Conservation (phyloP, 2,888 invertebrate genomes). For the Trichogramma evanescens region DNA sequence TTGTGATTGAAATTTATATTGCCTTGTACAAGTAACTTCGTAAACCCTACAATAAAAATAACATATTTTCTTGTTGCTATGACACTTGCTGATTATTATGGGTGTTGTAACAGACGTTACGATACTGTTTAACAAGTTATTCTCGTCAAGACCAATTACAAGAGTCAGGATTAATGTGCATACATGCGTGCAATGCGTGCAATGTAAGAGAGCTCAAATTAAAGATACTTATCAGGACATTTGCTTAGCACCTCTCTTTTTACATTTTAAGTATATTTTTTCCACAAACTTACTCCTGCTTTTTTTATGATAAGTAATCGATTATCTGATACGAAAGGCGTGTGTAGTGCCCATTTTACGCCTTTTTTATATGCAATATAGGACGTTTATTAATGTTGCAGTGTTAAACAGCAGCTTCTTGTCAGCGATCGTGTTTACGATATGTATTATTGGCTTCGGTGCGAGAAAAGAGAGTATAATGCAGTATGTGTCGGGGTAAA, state of each 20-base stretch:
- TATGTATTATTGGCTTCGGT: conserved; percentile 15
- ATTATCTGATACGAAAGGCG: conserved; percentile 24
- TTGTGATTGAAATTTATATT: no score
- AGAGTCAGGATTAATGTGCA: conserved; percentile 15
- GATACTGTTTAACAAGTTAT: conserved; percentile 10
- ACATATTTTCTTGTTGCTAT: neutral
- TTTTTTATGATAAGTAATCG: conserved; percentile 33
- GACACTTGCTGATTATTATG: neutral
- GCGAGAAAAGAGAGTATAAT: no score
- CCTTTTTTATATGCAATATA: conserved; percentile 19
- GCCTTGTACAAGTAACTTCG: neutral
- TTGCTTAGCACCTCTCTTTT: conserved; percentile 37
- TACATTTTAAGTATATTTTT: conserved; percentile 29
- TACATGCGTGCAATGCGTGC: neutral
- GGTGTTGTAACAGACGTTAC: neutral
- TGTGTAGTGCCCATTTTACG: conserved; percentile 23
- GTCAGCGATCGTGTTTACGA: conserved; percentile 26
- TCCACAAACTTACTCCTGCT: neutral
- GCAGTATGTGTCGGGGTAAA: no score
- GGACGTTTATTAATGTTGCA: no score
- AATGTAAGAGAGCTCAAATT: conserved; percentile 27
- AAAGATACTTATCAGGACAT: conserved; percentile 39
- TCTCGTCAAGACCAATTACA: conserved; percentile 35
- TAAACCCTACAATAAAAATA: neutral
- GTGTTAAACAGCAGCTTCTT: conserved; percentile 7